A percentile compares a stretch with the other conserved stretches of the same genome.
Conservation (phyloP, 2,888 invertebrate species). For the Eilema depressum region DNA sequence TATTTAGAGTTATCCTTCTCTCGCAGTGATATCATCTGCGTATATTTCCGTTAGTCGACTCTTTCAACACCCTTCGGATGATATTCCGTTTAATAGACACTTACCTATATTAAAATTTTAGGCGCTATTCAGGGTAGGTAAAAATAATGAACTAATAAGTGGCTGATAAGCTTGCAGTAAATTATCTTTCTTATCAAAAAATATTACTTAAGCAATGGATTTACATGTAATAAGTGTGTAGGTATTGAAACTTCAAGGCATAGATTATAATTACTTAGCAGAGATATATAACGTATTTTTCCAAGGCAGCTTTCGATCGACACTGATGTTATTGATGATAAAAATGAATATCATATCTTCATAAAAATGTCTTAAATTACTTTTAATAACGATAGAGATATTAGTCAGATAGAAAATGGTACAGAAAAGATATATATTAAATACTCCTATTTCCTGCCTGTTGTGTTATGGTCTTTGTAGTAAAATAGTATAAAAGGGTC, state of each 20-base stretch:
- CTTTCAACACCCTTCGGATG: too few relatives aligned
- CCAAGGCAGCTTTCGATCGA: not conserved
- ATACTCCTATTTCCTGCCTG: too few relatives aligned
- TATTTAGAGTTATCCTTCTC: too few relatives aligned
- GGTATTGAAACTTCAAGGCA: not conserved
- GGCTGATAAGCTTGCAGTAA: not conserved
- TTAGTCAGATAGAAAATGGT: not conserved
- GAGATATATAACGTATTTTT: too few relatives aligned
- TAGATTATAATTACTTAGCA: too few relatives aligned
- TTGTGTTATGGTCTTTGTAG: too few relatives aligned
- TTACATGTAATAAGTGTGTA: not conserved
- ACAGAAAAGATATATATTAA: too few relatives aligned
- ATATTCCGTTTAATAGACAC: not conserved
- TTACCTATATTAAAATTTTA: not conserved
- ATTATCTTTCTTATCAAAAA: conserved; percentile 7
- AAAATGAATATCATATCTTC: not conserved
- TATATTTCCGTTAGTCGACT: too few relatives aligned
- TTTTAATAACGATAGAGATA: not conserved
- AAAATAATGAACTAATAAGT: conserved; percentile 4
- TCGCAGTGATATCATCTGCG: too few relatives aligned
- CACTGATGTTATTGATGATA: not conserved
- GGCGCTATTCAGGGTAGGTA: not conserved
- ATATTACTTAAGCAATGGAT: conserved; percentile 4
- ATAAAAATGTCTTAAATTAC: not conserved
- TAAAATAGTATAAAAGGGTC: too few relatives aligned